These are phyloP conservation scores for Myodes glareolus DNA, from an alignment of 2,113 vertebrate genomes.

Conservation along the genomic window DNA sequence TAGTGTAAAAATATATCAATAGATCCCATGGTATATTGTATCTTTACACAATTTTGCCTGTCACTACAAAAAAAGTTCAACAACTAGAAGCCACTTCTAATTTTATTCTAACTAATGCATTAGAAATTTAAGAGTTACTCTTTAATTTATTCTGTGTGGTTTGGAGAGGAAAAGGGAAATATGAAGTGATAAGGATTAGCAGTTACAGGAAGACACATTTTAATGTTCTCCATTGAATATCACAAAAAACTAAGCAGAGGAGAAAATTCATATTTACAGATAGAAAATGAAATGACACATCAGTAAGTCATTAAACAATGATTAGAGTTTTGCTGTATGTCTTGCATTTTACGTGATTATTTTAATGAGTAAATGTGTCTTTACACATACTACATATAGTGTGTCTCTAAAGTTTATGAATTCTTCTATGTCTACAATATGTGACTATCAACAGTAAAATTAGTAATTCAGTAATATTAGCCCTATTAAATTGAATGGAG, in stretches of 20 bases:
- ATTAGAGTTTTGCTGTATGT: neutral
- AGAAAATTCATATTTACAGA: neutral
- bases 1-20: neutral
- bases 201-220: neutral
- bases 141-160: neutral
- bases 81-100: neutral
- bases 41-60: neutral
- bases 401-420: conserved; percentile 1
- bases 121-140: neutral
- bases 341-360: neutral
- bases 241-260: neutral
- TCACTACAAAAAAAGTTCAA: neutral
- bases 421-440: conserved; percentile 28
- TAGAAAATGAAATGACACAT: neutral
- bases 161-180: neutral
- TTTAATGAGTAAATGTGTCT: neutral
- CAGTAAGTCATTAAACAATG: neutral
- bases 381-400: neutral
- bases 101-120: neutral
- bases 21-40: neutral
- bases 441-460: neutral
- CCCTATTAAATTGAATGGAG: neutral
- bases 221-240: neutral
- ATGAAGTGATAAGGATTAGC: neutral
- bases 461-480: conserved; percentile 52